phyloP scores from a whole-genome alignment of 2,113 vertebrate species.

The Ornithorhynchus anatinus region DNA sequence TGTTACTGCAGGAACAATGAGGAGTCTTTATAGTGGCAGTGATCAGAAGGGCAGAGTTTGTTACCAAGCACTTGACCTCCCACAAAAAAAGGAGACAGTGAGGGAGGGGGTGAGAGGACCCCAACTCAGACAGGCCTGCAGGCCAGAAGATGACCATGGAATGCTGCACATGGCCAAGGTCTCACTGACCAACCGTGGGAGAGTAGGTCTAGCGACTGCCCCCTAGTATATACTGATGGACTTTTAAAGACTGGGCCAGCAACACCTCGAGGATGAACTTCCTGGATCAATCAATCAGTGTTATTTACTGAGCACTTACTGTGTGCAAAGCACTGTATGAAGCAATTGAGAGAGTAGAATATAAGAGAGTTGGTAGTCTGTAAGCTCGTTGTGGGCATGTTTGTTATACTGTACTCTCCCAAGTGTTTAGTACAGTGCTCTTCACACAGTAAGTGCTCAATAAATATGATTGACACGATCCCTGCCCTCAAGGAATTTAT shows the following conservation, averaged over 20 bases:
- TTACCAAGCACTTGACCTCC: not conserved
- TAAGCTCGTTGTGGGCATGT: too few species aligned
- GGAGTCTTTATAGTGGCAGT: conserved; percentile 27
- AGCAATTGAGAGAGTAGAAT: not conserved
- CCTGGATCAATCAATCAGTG: not conserved
- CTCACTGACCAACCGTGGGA: not conserved
- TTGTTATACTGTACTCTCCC: too few species aligned
- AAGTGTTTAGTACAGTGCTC: too few species aligned
- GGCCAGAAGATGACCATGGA: not conserved
- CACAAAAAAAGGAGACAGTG: not conserved
- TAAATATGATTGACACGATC: not conserved
- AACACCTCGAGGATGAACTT: not conserved
- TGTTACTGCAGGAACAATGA: conserved; percentile 54
- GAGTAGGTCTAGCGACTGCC: too few species aligned
- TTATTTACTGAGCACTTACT: too few species aligned
- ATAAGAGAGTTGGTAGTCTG: too few species aligned
- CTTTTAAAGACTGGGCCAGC: not conserved
- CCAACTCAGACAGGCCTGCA: not conserved
- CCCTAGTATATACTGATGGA: too few species aligned
- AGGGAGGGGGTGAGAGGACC: not conserved
- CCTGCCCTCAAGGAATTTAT: not conserved
- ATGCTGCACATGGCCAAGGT: not conserved
- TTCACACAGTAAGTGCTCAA: too few species aligned
- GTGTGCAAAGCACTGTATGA: not conserved
- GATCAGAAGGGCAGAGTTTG: conserved; percentile 13